Percentiles rank a stretch among this genome's conserved stretches.
Evolutionary conservation across 2,113 vertebrate species (phyloP).

Genomic region (Amphiprion ocellaris): DNA sequence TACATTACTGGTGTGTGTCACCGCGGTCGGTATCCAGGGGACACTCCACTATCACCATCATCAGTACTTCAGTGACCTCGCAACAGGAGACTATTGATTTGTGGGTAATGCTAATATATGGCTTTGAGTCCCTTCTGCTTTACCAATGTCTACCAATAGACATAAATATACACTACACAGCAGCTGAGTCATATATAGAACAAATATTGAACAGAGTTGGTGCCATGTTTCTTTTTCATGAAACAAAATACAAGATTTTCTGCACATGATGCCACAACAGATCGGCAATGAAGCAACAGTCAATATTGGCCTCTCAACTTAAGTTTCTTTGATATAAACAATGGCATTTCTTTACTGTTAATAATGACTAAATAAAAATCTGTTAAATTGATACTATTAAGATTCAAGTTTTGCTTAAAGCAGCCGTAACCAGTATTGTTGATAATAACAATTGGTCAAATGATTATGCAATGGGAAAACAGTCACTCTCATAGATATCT

Average conservation of each 20-base stretch:
- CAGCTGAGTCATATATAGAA: slow-evolving; percentile 32
- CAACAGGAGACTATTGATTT: slow-evolving; percentile 67
- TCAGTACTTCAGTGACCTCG: slow-evolving; percentile 41
- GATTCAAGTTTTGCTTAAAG: background rate
- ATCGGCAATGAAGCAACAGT: background rate
- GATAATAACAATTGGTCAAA: too few relatives aligned
- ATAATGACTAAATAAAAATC: background rate
- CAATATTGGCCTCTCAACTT: background rate
- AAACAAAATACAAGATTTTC: slow-evolving; percentile 25
- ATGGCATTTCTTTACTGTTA: background rate
- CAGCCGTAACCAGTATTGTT: background rate
- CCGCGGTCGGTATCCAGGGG: slow-evolving; percentile 6
- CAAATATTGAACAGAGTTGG: background rate
- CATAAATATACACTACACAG: background rate
- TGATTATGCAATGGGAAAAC: too few relatives aligned
- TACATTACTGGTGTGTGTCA: background rate
- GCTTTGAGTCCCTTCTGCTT: slow-evolving; percentile 33
- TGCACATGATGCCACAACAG: slow-evolving; percentile 14
- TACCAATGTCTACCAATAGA: background rate
- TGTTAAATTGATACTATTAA: background rate
- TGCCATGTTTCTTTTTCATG: slow-evolving; percentile 25
- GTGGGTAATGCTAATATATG: slow-evolving; percentile 53
- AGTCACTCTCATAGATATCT: too few relatives aligned
- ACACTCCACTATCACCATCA: slow-evolving; percentile 30
- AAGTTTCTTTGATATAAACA: background rate